Base-by-base conservation (phyloP, 2,888 invertebrate genomes). In the Conops quadrifasciatus region DNA sequence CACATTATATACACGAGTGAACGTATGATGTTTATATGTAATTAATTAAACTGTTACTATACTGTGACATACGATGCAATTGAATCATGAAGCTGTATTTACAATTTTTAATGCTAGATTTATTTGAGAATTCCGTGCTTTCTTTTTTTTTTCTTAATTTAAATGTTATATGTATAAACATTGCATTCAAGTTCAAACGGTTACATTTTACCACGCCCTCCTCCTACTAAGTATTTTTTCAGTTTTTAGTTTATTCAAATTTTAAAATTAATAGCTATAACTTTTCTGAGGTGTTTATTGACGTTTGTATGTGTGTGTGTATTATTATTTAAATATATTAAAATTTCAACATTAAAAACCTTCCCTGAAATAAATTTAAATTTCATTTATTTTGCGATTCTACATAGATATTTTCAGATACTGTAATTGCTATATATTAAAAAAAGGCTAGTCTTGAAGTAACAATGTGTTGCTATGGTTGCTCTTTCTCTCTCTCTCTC, bases 381-480 rank as follows among this genome's bases (percentile, higher is more conserved):
- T 66, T 66, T 53, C 43, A 51, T 28, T 45, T 67, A 28, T 59
- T 45, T 47, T 67, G 36, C 58, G 45, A 36, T 58, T 53, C n/a
- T 59, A n/a, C 36, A 51, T 67, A 43, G n/a, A 66, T n/a, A n/a
- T n/a, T n/a, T 49, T 26, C 21, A 47, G 36, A 13, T 63, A 21
- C 36, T 60, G 36, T 36, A 36, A 4, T 36, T n/a, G n/a, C 4
- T 66, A 13, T 66, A 53, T 53, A 53, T 36, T 56, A 56, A 15
- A 24, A 58, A 56, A 59, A 67, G 47, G 67, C 67, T 67, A 67
- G 58, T 67, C 24, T 67, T 58, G 67, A 28, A 26, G n/a, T 47
- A 64, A 47, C 45, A 49, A 21, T 62, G 13, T 36, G 62, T 19
- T 43, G 13, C 21, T 26, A 15, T 26, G 56, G 36, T 36, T 36